Base-by-base conservation (phyloP, 35 echinoderm and acorn worm species). In the Diadema setosum region DNA sequence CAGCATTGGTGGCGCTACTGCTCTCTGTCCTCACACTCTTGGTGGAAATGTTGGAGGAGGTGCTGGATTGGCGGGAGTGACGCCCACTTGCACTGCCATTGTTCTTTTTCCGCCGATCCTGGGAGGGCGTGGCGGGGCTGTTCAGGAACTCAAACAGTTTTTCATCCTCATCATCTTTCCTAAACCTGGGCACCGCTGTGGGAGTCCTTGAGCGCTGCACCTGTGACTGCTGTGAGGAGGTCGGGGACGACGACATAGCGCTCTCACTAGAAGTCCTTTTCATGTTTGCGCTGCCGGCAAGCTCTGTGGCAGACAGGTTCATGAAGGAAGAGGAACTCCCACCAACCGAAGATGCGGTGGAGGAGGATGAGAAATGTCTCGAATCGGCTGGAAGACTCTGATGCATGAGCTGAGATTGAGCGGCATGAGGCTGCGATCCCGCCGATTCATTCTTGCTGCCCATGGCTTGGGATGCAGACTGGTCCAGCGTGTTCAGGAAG, bases 91-190 rank as follows among this genome's bases (percentile, higher is more conserved):
- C 25, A 31, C 58, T 70, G 65, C 88, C 74, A 34, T 46, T 87
- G 31, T 46, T 60, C 20, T 86, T 83, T 29, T 95, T 93, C 44
- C 93, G 86, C 46, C 76, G 45, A n/a, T 81, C 87, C 23, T 60
- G 59, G 25, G 82, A 59, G 43, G 45, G 41, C 0, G 83, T 45
- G 64, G 88, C 70, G 33, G 95, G 91, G 45, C 93, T 99, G 65
- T 99, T 99, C 45, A 99, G 44, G 58, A 99, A 99, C 59, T 89
- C 96, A 90, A 99, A 99, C 0, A 99, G 82, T 67, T 99, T 99
- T 46, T 99, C 96, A 92, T 99, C 96, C 20, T 99, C 96, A 48
- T 87, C 86, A 65, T 94, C 83, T 63, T 56, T 90, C 45, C 75
- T 93, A 43, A 50, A 30, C 42, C 76, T 90, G 25, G 52, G 63